phyloP scores from a whole-genome alignment of 2,113 vertebrate species.

The Macrotus californicus region DNA sequence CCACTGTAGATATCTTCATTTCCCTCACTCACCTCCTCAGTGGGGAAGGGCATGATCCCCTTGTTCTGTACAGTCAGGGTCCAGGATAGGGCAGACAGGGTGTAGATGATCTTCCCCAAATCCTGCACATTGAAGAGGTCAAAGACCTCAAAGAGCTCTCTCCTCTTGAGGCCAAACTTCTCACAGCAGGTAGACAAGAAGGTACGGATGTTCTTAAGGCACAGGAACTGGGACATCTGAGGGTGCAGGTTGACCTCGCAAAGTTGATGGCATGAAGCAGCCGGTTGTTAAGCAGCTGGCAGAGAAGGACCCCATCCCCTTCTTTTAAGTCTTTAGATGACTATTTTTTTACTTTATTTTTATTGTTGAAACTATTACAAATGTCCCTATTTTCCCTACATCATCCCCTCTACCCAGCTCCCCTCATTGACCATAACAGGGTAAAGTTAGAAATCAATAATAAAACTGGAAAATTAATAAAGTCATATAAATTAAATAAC shows the following conservation, averaged over 20 bases:
- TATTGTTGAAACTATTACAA: too few relatives aligned
- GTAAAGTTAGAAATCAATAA: background rate
- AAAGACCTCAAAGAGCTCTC: conserved; percentile 92
- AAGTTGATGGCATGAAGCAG: too few relatives aligned
- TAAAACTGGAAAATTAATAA: background rate
- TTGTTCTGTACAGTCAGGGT: conserved; percentile 78
- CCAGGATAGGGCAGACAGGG: conserved; percentile 86
- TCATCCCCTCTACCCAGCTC: too few relatives aligned
- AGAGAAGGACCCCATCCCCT: too few relatives aligned
- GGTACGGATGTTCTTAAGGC: conserved; percentile 94
- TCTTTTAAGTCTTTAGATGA: too few relatives aligned
- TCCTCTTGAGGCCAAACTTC: conserved; percentile 89
- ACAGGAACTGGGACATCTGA: conserved; percentile 85
- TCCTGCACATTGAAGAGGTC: conserved; percentile 96
- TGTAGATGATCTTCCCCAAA: conserved; percentile 92
- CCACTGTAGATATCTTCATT: conserved; percentile 93
- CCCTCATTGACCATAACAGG: background rate
- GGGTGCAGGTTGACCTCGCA: too few relatives aligned
- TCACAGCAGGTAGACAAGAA: conserved; percentile 87
- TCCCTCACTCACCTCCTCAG: conserved; percentile 80
- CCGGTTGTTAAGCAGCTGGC: too few relatives aligned
- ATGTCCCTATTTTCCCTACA: too few relatives aligned
- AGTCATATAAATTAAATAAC: background rate
- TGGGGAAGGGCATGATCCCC: conserved; percentile 88
- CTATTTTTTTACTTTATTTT: too few relatives aligned